phyloP scores from a whole-genome alignment of 2,888 invertebrate genomes.

The Noctua comes region DNA sequence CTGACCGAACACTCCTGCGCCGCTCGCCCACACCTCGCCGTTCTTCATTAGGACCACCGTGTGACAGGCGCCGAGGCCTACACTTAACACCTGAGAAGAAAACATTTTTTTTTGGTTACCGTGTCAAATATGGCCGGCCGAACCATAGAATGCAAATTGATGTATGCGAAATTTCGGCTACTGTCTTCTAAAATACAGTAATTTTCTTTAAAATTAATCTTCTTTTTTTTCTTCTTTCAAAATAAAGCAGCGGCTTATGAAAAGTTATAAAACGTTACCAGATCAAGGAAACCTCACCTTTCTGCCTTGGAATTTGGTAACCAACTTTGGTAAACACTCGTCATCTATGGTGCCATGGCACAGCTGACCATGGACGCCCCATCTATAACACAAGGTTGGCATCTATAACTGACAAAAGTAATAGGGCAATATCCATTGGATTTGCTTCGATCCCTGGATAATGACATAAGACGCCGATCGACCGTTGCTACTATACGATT shows the following conservation, averaged over 20 bases:
- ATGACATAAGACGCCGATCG: background rate
- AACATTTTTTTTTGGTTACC: background rate
- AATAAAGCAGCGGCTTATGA: background rate
- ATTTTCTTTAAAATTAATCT: too few relatives aligned
- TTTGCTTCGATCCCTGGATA: background rate
- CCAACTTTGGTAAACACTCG: conserved; percentile 84
- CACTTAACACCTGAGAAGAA: conserved; percentile 77
- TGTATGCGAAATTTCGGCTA: background rate
- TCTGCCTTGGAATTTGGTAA: conserved; percentile 84
- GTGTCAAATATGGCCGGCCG: background rate
- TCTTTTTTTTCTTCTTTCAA: too few relatives aligned
- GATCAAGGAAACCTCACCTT: conserved; percentile 73
- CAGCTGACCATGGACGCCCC: conserved; percentile 98
- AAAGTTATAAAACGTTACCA: background rate
- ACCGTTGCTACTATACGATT: background rate
- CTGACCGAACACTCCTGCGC: conserved; percentile 95
- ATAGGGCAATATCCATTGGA: background rate
- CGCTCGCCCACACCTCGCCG: conserved; percentile 93
- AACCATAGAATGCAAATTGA: background rate
- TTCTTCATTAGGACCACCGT: conserved; percentile 92
- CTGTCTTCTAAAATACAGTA: too few relatives aligned
- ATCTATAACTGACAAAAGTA: background rate
- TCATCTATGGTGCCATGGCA: conserved; percentile 96
- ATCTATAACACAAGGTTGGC: conserved; percentile 82
- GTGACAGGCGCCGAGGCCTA: conserved; percentile 93